These are phyloP conservation scores for Aselliscus stoliczkanus DNA, from an alignment of 2,797 vertebrate genomes.

Conservation along the genomic window DNA sequence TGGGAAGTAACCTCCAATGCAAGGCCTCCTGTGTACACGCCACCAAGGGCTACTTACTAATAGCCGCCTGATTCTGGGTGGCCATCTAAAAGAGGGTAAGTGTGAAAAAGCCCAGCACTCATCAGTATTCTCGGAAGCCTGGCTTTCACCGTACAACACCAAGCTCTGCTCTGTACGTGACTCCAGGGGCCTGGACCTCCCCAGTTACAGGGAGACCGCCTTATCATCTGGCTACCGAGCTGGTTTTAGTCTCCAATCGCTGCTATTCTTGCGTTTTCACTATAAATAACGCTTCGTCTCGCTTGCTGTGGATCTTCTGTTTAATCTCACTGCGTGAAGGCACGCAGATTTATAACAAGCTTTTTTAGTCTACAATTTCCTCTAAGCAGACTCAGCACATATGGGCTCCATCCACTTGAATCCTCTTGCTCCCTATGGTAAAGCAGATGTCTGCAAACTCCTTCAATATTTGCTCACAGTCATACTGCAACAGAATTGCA, in stretches of 20 bases:
- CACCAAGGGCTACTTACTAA: neutral
- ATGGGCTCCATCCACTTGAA: neutral
- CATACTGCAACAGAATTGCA: neutral
- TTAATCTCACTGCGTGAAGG: neutral
- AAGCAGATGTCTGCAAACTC: neutral
- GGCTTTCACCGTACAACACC: neutral
- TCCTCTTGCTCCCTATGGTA: neutral
- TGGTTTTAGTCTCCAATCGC: neutral
- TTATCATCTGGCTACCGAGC: neutral
- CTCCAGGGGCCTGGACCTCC: neutral
- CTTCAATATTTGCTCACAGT: neutral
- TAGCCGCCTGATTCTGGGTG: neutral
- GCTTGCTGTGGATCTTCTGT: neutral
- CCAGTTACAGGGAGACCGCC: accelerated
- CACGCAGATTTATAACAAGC: neutral
- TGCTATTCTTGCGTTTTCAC: neutral
- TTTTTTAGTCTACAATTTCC: neutral
- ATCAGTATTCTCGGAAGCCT: neutral
- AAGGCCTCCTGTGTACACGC: neutral
- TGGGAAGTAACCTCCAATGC: neutral
- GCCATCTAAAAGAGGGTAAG: neutral
- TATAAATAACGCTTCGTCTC: neutral
- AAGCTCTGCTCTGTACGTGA: neutral
- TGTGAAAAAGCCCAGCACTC: neutral
- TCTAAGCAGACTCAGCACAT: neutral